Conservation (phyloP, 2,888 invertebrate genomes). For the Ormia ochracea region DNA sequence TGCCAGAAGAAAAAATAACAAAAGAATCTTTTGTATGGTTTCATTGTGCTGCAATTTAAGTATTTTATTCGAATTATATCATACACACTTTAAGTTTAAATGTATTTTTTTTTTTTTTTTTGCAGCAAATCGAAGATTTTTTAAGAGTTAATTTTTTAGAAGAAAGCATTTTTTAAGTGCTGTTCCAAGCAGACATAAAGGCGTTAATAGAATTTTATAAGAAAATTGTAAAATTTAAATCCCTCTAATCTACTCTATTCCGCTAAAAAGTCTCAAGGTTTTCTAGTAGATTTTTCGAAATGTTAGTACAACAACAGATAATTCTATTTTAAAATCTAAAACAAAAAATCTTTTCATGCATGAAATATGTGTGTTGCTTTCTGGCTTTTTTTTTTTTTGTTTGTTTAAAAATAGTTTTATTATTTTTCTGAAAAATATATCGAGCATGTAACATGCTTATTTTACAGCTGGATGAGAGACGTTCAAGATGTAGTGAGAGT, state of each 20-base stretch:
- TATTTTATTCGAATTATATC: conserved; percentile 20
- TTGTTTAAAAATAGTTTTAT: conserved; percentile 34
- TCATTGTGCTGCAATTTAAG: conserved; percentile 33
- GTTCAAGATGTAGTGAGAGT: too few species aligned
- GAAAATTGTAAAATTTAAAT: not conserved
- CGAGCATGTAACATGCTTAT: conserved; percentile 30
- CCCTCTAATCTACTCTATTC: conserved; percentile 1
- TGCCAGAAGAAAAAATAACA: not conserved
- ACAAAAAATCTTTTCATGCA: conserved; percentile 16
- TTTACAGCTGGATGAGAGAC: too few species aligned
- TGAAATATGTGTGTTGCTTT: conserved; percentile 17
- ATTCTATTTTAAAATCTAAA: conserved; percentile 27
- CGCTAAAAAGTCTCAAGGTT: conserved; percentile 32
- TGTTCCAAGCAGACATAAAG: conserved; percentile 16
- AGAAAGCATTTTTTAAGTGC: not conserved
- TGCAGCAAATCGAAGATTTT: conserved; percentile 1
- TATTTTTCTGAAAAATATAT: not conserved
- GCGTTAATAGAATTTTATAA: conserved; percentile 22
- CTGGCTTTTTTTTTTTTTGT: too few species aligned
- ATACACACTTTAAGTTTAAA: conserved; percentile 4
- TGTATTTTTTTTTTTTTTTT: not conserved
- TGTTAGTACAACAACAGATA: not conserved
- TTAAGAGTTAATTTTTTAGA: conserved; percentile 26
- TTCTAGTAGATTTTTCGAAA: conserved; percentile 8
- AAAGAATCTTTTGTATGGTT: conserved; percentile 30